Percentiles rank a stretch among this genome's conserved stretches.
Conservation (phyloP, 2,797 vertebrate genomes). For the Stomatorhinus walkeri region DNA sequence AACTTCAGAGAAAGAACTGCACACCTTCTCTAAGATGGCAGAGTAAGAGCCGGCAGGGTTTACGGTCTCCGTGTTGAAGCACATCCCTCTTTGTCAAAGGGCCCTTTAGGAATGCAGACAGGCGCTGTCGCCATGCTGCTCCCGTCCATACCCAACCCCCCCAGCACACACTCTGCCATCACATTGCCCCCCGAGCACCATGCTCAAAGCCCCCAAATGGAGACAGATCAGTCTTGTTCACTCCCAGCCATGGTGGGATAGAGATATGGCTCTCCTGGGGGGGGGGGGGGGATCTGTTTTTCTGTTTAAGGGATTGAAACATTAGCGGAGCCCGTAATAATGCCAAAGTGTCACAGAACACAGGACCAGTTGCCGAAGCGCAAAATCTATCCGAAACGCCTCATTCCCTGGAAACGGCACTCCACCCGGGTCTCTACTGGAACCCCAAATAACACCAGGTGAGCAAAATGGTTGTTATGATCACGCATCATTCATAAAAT, state of each 20-base stretch:
- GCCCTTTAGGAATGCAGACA: background rate
- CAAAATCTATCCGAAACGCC: background rate
- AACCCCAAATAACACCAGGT: background rate
- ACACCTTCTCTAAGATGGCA: background rate
- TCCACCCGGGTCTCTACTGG: too few relatives aligned
- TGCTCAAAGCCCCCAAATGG: conserved; percentile 38
- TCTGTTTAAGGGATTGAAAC: background rate
- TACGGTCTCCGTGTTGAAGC: background rate
- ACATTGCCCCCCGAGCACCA: conserved; percentile 43
- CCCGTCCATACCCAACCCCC: conserved; percentile 19
- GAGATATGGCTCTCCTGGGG: background rate
- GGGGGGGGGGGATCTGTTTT: background rate
- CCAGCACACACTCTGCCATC: conserved; percentile 31
- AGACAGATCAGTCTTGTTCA: conserved; percentile 44
- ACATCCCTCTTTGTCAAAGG: background rate
- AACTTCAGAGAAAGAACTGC: background rate
- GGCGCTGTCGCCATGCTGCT: background rate
- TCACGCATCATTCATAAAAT: background rate
- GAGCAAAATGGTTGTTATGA: background rate
- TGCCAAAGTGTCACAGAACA: background rate
- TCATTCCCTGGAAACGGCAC: background rate
- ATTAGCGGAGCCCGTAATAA: background rate
- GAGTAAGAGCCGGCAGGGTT: background rate
- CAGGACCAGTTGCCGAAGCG: background rate
- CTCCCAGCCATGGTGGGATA: conserved; percentile 34